A percentile compares a stretch with the other conserved stretches of the same genome.
phyloP scores from a whole-genome alignment of 2,113 vertebrate species.

The Oostethus manadensis region DNA sequence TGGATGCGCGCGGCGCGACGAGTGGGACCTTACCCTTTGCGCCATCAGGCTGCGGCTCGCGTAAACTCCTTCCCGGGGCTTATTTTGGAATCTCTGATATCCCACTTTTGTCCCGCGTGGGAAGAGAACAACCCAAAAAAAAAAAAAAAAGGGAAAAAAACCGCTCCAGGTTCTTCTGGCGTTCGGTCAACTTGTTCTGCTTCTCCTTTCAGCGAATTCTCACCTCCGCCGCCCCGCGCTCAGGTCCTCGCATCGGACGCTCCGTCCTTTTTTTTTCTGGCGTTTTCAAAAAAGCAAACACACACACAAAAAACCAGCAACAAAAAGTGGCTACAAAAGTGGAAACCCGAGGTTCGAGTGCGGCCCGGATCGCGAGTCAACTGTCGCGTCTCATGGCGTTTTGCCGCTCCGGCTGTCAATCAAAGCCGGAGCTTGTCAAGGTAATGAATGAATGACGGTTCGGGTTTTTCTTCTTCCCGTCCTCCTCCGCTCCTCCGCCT shows the following conservation, averaged over 20 bases:
- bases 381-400: conserved; percentile 99
- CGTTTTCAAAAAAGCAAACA: not conserved
- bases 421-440: conserved; percentile 99
- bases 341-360: conserved; percentile 82
- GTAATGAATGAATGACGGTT: conserved; percentile 99
- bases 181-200: conserved; percentile 53
- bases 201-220: conserved; percentile 84
- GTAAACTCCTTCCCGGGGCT: conserved; percentile 93
- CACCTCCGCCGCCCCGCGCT: conserved; percentile 82
- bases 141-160: not conserved
- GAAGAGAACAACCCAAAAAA: conserved; percentile 55
- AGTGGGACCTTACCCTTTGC: conserved; percentile 90
- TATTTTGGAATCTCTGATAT: conserved; percentile 84
- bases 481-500: not conserved
- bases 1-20: too few relatives aligned
- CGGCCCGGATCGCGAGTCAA: conserved; percentile 98
- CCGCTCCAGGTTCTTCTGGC: conserved; percentile 1
- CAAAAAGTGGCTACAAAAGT: conserved; percentile 38
- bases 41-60: conserved; percentile 99
- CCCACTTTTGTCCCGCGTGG: conserved; percentile 81
- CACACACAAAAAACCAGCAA: conserved; percentile 22
- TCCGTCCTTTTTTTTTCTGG: conserved; percentile 75
- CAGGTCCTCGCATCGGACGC: conserved; percentile 74
- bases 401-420: conserved; percentile 99
- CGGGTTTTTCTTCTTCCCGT: conserved; percentile 68